Evolutionary conservation across 2,797 vertebrate genomes (phyloP).

Genomic region (Chaetodon trifasciatus): DNA sequence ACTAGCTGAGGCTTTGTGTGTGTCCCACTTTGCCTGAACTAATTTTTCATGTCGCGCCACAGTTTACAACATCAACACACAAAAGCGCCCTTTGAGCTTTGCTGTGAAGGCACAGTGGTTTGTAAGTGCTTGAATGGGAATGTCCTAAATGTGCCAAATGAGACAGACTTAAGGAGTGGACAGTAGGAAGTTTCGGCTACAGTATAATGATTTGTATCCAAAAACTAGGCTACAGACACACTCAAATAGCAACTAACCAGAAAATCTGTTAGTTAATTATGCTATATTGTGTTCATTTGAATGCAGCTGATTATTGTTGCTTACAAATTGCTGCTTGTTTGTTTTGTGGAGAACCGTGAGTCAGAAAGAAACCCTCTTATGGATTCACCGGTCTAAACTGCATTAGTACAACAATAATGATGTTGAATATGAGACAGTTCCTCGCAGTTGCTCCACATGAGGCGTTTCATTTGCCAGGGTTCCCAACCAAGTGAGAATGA

Average conservation of each 20-base stretch:
- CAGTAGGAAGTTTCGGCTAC: conserved; percentile 23
- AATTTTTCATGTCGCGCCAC: conserved; percentile 69
- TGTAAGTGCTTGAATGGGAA: conserved; percentile 44
- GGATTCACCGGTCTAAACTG: conserved; percentile 4
- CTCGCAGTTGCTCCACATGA: conserved; percentile 15
- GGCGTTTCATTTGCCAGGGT: conserved; percentile 12
- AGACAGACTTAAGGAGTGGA: conserved; percentile 48
- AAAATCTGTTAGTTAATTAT: neutral
- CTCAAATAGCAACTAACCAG: conserved; percentile 25
- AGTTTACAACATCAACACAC: conserved; percentile 70
- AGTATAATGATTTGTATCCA: conserved; percentile 13
- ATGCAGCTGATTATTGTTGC: conserved; percentile 7
- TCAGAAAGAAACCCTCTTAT: conserved; percentile 3
- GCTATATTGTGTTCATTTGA: conserved; percentile 17
- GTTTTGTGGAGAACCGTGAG: neutral
- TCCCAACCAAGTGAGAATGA: conserved; percentile 35
- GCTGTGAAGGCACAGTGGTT: conserved; percentile 49
- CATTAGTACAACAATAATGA: conserved; percentile 5
- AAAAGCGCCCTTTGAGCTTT: conserved; percentile 55
- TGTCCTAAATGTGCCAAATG: conserved; percentile 68
- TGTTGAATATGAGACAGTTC: conserved; percentile 16
- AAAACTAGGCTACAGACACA: neutral
- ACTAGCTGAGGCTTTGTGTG: conserved; percentile 53
- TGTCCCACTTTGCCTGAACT: conserved; percentile 75
- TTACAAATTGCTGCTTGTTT: neutral